These are phyloP conservation scores for Marmota monax DNA, from an alignment of 2,113 vertebrate genomes.

Conservation along the genomic window DNA sequence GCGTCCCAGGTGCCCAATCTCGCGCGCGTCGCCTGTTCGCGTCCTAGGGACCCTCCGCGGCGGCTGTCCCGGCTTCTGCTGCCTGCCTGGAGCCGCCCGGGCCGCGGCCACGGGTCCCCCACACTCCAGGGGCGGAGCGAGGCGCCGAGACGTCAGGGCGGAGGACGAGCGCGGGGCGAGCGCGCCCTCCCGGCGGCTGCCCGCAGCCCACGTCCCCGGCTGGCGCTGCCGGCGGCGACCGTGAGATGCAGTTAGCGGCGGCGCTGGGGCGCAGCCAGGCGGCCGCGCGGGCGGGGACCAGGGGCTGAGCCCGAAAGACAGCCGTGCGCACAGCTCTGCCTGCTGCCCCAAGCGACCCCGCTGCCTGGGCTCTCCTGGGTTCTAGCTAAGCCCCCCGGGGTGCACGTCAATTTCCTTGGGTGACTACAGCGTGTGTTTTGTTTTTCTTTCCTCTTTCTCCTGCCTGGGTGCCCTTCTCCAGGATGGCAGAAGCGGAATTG, in stretches of 20 bases:
- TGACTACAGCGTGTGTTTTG: slow-evolving; percentile 84
- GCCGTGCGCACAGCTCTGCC: slow-evolving; percentile 82
- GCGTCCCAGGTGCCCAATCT: not conserved
- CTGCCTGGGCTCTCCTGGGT: slow-evolving; percentile 26
- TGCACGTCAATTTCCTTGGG: slow-evolving; percentile 72
- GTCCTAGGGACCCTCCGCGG: not conserved
- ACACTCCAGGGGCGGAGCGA: slow-evolving; percentile 90
- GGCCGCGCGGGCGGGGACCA: slow-evolving; percentile 83
- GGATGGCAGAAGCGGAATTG: slow-evolving; percentile 98
- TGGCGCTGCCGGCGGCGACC: slow-evolving; percentile 88
- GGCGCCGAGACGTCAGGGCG: slow-evolving; percentile 87
- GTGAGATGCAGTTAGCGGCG: slow-evolving; percentile 86
- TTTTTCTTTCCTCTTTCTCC: slow-evolving; percentile 64
- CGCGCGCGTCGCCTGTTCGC: not conserved
- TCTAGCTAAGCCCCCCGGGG: slow-evolving; percentile 71
- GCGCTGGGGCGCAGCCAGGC: slow-evolving; percentile 88
- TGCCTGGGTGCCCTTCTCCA: slow-evolving; percentile 90
- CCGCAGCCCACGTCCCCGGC: slow-evolving; percentile 90
- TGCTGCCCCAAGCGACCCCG: slow-evolving; percentile 82
- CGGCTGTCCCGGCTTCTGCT: not conserved
- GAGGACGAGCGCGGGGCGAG: slow-evolving; percentile 84
- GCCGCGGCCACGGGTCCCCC: slow-evolving; percentile 54
- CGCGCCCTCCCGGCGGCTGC: slow-evolving; percentile 90
- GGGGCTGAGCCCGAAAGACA: slow-evolving; percentile 88
- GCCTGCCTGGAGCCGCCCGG: not conserved